Evolutionary conservation across 2,113 vertebrate genomes (phyloP).

Genomic region (Emydura subglobosa): DNA sequence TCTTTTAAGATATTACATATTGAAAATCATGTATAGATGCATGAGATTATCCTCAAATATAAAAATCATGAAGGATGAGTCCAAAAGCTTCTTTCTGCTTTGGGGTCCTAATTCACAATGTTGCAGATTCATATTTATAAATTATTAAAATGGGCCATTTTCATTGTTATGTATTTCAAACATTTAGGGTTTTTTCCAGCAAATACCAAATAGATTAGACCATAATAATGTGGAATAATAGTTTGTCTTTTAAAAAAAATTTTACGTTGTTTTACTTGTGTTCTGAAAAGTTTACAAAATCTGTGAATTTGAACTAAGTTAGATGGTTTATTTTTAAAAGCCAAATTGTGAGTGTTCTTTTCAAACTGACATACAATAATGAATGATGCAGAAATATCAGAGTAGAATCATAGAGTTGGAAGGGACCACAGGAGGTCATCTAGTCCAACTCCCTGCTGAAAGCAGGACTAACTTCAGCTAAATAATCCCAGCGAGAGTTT

Average conservation of each 20-base stretch:
- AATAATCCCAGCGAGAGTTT: no score
- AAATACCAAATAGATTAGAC: background rate
- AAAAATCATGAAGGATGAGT: background rate
- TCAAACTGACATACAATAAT: rapidly evolving
- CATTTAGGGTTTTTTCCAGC: background rate
- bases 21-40: background rate
- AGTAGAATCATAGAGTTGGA: no score
- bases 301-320: background rate
- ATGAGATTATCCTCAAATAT: background rate
- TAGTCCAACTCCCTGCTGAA: no score
- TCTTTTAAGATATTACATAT: background rate
- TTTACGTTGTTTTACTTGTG: background rate
- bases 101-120: background rate
- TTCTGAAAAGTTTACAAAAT: background rate
- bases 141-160: background rate
- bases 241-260: background rate
- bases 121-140: background rate
- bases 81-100: background rate
- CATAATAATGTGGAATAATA: background rate
- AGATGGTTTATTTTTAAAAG: background rate
- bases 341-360: background rate
- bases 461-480: no score
- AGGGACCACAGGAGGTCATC: no score
- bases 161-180: no score
- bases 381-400: background rate